Evolutionary conservation across 2,113 vertebrate species (phyloP).

Genomic region (Stigmatopora argus): DNA sequence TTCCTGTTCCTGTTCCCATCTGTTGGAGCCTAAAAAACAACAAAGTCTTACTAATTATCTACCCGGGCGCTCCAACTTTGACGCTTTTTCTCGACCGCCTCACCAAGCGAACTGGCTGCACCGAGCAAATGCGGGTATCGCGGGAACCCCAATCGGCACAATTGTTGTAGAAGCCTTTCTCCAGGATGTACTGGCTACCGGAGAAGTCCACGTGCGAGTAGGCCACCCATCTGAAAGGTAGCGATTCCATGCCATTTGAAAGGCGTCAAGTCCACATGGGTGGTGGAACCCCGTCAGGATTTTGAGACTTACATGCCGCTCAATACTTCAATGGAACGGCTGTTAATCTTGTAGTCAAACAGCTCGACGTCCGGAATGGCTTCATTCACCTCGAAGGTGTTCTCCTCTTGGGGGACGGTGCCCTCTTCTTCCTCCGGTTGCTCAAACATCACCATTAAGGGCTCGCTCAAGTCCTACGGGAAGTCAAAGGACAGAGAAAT

Average conservation of each 20-base stretch:
- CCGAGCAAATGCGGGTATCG: slow-evolving; percentile 75
- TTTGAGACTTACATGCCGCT: slow-evolving; percentile 81
- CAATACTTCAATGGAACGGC: slow-evolving; percentile 82
- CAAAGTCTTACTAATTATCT: slow-evolving; percentile 1
- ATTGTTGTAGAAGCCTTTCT: slow-evolving; percentile 90
- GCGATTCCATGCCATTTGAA: not conserved
- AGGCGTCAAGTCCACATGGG: not conserved
- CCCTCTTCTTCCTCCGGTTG: slow-evolving; percentile 70
- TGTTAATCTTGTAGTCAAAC: slow-evolving; percentile 66
- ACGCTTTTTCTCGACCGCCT: slow-evolving; percentile 5
- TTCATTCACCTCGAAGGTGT: slow-evolving; percentile 78
- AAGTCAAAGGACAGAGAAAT: not conserved
- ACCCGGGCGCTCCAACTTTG: too few species aligned
- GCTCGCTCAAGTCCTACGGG: slow-evolving; percentile 80
- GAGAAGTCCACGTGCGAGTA: slow-evolving; percentile 90
- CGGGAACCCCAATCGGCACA: slow-evolving; percentile 86
- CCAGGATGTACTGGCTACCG: slow-evolving; percentile 84
- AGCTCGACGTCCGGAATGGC: slow-evolving; percentile 79
- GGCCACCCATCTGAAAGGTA: slow-evolving; percentile 81
- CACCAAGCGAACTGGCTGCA: slow-evolving; percentile 86
- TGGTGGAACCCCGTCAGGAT: too few species aligned
- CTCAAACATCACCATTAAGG: slow-evolving; percentile 77
- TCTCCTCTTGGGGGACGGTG: slow-evolving; percentile 58
- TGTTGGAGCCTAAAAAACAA: slow-evolving; percentile 52
- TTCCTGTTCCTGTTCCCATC: slow-evolving; percentile 26